Evolutionary conservation across 2,797 vertebrate genomes (phyloP).

Genomic region (Sebastes trivittatus): DNA sequence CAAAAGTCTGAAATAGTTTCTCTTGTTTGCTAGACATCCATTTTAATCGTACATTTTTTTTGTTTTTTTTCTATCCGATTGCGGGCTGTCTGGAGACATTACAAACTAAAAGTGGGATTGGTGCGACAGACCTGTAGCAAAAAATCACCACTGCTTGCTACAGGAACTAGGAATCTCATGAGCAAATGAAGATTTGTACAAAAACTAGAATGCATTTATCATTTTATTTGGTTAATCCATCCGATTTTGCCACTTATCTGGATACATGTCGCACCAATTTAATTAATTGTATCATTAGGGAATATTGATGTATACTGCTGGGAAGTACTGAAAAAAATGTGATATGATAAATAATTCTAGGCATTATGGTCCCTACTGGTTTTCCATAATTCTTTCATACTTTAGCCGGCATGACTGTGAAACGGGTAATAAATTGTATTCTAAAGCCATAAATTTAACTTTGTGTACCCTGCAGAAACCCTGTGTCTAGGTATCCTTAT

Average conservation of each 20-base stretch:
- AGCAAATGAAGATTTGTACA: not conserved
- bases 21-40: not conserved
- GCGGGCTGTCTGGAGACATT: fast-evolving
- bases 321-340: not conserved
- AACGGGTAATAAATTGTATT: not conserved
- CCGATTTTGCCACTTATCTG: fast-evolving
- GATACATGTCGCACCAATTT: not conserved
- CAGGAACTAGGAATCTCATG: not conserved
- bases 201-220: not conserved
- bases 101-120: not conserved
- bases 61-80: not conserved
- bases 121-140: not conserved
- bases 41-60: too few relatives aligned
- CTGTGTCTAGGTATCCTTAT: not conserved
- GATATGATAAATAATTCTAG: not conserved
- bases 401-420: not conserved
- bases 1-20: not conserved
- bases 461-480: not conserved
- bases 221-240: not conserved
- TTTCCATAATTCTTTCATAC: not conserved
- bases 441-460: not conserved
- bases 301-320: not conserved
- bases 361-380: not conserved
- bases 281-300: not conserved
- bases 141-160: not conserved